A percentile compares a stretch with the other conserved stretches of the same genome.
These are phyloP conservation scores for Euschistus heros DNA, from an alignment of 1,140 invertebrate genomes.

Conservation along the genomic window DNA sequence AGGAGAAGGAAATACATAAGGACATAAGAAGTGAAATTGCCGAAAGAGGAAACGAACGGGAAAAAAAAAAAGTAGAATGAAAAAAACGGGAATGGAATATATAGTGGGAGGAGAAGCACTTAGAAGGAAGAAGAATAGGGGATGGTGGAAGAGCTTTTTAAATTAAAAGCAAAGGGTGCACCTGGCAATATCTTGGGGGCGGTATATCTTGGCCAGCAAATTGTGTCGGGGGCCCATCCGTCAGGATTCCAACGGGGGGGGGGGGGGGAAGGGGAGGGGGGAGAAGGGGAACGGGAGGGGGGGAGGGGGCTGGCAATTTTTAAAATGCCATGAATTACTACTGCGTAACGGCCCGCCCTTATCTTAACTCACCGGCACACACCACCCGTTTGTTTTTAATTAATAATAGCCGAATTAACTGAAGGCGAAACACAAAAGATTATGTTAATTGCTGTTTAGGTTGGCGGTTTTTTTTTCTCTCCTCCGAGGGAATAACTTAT, in stretches of 20 bases:
- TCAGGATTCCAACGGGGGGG: constrained; percentile 8
- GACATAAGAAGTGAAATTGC: too few species aligned
- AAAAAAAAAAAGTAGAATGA: neutral
- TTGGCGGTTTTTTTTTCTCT: neutral
- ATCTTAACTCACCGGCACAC: neutral
- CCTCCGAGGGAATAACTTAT: neutral
- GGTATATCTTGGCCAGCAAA: constrained; percentile 9
- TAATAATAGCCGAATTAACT: neutral
- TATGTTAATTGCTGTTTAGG: constrained; percentile 12
- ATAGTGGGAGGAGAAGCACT: neutral
- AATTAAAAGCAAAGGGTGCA: constrained; percentile 11
- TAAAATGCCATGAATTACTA: constrained; percentile 20
- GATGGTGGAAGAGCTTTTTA: constrained; percentile 8
- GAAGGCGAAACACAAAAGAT: neutral
- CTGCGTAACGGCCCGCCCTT: too few species aligned
- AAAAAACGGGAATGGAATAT: neutral
- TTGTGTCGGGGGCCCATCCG: constrained; percentile 15
- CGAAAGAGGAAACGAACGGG: neutral
- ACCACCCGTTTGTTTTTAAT: neutral
- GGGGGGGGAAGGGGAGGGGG: neutral
- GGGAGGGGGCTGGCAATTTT: constrained; percentile 1
- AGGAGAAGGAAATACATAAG: too few species aligned
- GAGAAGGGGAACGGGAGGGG: neutral
- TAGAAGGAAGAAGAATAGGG: neutral
- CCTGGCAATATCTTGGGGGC: constrained; percentile 17